These are phyloP conservation scores for Tribolium castaneum DNA, from an alignment of 1,140 invertebrate species.

Conservation along the genomic window DNA sequence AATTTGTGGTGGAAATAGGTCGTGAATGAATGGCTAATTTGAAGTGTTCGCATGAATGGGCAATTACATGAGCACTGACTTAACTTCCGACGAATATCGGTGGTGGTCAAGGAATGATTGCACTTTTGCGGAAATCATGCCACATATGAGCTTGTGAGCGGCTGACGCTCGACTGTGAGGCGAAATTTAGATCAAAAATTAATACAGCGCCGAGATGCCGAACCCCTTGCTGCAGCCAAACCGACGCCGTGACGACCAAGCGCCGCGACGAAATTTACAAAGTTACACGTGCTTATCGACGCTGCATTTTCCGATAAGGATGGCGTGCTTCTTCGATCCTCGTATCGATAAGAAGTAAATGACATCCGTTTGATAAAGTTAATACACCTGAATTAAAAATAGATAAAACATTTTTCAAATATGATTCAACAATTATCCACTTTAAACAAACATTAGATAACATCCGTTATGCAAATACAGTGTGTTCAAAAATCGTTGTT, in stretches of 20 bases:
- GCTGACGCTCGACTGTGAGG: background rate
- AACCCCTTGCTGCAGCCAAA: background rate
- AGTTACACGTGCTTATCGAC: background rate
- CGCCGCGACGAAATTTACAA: background rate
- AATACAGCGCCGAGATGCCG: background rate
- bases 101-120: background rate
- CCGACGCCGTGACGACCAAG: background rate
- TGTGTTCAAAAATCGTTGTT: no score
- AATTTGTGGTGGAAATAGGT: background rate
- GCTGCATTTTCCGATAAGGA: background rate
- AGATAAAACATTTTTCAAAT: no score
- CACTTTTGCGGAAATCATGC: background rate
- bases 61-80: background rate
- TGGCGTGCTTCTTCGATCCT: no score
- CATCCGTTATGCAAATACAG: no score
- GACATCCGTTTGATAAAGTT: no score
- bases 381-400: no score
- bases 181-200: background rate
- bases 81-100: background rate
- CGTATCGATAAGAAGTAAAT: no score
- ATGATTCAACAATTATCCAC: no score
- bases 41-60: background rate
- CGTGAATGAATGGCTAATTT: background rate
- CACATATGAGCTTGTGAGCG: background rate
- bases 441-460: no score